A percentile compares a stretch with the other conserved stretches of the same genome.
Evolutionary conservation across 2,113 vertebrate genomes (phyloP).

Genomic region (Elephantulus edwardii): DNA sequence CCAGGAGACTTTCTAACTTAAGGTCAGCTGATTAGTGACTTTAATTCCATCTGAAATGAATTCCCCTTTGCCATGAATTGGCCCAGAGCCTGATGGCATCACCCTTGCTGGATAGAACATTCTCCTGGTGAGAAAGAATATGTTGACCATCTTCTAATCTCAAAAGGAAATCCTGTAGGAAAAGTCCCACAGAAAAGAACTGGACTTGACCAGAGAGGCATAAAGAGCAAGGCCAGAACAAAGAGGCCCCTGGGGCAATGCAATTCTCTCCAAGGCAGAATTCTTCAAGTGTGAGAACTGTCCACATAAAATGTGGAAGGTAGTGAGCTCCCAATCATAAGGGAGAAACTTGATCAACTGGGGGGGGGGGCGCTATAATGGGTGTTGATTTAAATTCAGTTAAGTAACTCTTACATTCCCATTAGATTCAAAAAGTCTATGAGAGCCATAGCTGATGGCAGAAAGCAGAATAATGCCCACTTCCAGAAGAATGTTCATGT

Average conservation of each 20-base stretch:
- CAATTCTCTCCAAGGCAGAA: background rate
- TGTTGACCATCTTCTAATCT: accelerated
- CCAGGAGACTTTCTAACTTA: too few relatives aligned
- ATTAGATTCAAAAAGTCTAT: background rate
- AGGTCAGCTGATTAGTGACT: too few relatives aligned
- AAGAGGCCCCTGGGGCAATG: background rate
- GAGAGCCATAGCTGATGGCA: background rate
- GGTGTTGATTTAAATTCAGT: background rate
- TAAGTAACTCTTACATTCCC: background rate
- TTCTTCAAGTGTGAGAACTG: background rate
- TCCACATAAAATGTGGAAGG: background rate
- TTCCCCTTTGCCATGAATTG: too few relatives aligned
- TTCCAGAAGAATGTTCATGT: background rate
- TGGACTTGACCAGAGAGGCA: background rate
- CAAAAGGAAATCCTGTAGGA: background rate
- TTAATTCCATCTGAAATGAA: too few relatives aligned
- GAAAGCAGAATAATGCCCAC: background rate
- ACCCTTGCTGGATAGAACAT: background rate
- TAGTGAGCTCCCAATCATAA: background rate
- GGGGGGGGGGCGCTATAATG: background rate
- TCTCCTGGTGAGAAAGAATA: background rate
- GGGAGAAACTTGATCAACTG: background rate
- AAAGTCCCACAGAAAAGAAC: background rate
- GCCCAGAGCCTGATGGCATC: background rate
- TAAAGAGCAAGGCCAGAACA: background rate